These are phyloP conservation scores for Tetramorium simillimum DNA, from an alignment of 1,140 invertebrate species.

Conservation along the genomic window DNA sequence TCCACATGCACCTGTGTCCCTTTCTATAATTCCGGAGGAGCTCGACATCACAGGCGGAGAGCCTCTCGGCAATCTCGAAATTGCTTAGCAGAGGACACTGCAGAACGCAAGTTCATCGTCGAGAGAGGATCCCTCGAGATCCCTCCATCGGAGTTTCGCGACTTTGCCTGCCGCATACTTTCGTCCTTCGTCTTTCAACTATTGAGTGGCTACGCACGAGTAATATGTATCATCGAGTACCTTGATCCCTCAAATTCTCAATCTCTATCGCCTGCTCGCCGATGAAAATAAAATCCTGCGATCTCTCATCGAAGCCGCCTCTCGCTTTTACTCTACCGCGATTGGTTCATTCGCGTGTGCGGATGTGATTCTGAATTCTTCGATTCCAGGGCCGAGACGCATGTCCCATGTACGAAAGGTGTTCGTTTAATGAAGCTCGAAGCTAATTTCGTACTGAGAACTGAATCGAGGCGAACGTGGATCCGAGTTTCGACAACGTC, in stretches of 20 bases:
- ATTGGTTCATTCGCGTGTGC: constrained; percentile 23
- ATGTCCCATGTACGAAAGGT: background rate
- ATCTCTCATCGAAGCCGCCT: constrained; percentile 65
- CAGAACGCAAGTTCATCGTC: background rate
- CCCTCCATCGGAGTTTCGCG: background rate
- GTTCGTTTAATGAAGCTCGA: background rate
- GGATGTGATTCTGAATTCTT: constrained; percentile 16
- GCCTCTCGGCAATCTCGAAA: background rate
- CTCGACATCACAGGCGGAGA: background rate
- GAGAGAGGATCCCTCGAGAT: background rate
- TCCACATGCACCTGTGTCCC: too few relatives aligned
- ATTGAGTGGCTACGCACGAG: constrained; percentile 44
- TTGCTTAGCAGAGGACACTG: background rate
- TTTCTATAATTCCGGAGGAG: background rate
- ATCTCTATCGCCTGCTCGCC: constrained; percentile 41
- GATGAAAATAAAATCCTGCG: constrained; percentile 44
- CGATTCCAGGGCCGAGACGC: constrained; percentile 30
- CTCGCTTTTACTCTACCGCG: constrained; percentile 67
- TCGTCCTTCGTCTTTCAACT: constrained; percentile 54
- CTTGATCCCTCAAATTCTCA: constrained; percentile 44
- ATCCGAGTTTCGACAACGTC: constrained; percentile 2
- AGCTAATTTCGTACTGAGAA: background rate
- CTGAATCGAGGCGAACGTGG: background rate
- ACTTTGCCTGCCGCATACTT: constrained; percentile 13
- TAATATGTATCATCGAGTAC: constrained; percentile 26